Evolutionary conservation across 1,140 invertebrate genomes (phyloP), one percentile per base, ranked within the genome.

Genomic region (Leptinotarsa undecemlineata): DNA sequence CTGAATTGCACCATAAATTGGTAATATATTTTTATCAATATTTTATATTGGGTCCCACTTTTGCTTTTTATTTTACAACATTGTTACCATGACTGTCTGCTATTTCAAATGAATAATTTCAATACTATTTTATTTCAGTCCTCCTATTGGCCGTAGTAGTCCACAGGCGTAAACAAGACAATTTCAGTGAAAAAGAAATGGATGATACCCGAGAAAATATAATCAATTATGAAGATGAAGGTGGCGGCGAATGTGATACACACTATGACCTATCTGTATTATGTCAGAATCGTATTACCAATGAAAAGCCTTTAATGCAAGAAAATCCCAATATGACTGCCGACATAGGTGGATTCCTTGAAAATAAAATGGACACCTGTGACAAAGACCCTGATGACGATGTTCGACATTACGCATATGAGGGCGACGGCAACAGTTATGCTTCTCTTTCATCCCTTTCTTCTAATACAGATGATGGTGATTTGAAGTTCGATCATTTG

Each of bases 131-230:
- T 84, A 81, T 77, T 83, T 64, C 83, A 94, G 92, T 97, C 77
- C 87, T 98, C 3, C 88, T 97, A 1, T 84, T 97, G 80, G 93
- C 95, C 3, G 93, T 97, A 64, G 93, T 97, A 3, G 93, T 96
- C 0, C 95, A 96, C 80, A 90, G 92, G 76, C 89, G 92, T 48
- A 91, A 93, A 79, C 91, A 93, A 13, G 94, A 97, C 82, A 95
- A 96, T 74, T 90, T 93, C 79, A 92, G 95, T 48, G 90, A 91
- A 81, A 97, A 97, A 83, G 96, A 98, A 82, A 91, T 96, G 79
- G 96, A 98, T 83, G 97, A 99, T 84, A 97, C 98, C 48, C 88
- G 96, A 76, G 97, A 98, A 86, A 99, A 96, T 81, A 98, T 99
- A 76, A 98, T 98, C 75, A 95, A 95, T 81, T 98, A 99, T 82